Base-by-base conservation (phyloP, 1,140 invertebrate species). In the Anastrepha obliqua region DNA sequence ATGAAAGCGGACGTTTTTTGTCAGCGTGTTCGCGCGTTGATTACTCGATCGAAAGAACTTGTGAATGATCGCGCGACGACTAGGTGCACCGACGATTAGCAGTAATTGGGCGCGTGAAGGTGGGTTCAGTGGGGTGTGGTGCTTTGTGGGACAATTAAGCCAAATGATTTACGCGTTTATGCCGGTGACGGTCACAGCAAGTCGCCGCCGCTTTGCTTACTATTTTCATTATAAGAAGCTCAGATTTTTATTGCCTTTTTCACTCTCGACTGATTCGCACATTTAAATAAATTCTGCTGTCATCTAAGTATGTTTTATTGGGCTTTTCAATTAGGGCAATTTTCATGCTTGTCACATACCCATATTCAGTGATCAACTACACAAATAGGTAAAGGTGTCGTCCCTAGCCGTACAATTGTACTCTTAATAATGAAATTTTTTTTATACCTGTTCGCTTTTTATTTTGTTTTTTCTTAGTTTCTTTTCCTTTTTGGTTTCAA, bases 261-360 rank as follows among this genome's bases (percentile, higher is more conserved):
- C 8, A 42, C 5, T 81, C 55, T 55, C 17, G 3, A n/a, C 20
- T 81, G 51, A 20, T 81, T 9, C 20, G 44, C 7, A 55, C 15
- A 47, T 81, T 42, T 20, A 42, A 51, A 81, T 62, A 62, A 62
- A 11, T 20, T 81, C 20, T 42, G 42, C 74, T 81, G 47, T 81
- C 74, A 51, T 81, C 74, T 81, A 81, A 13, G 20, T 81, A n/a
- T 29, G 20, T 81, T 55, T 29, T 55, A 81, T 81, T 81, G 13
- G 42, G 55, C 44, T 7, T 81, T 81, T 81, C 44, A 81, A 81
- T 81, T 81, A 81, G 47, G 0, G 17, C 74, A 51, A 81, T 55
- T 81, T 55, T 9, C 17, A 81, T 55, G 44, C 7, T n/a, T 81
- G 74, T 81, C 74, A 81, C 51, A 81, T 44, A 62, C 60, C 29